phyloP scores from a whole-genome alignment of 2,888 invertebrate genomes.

The Epiblema foenella region DNA sequence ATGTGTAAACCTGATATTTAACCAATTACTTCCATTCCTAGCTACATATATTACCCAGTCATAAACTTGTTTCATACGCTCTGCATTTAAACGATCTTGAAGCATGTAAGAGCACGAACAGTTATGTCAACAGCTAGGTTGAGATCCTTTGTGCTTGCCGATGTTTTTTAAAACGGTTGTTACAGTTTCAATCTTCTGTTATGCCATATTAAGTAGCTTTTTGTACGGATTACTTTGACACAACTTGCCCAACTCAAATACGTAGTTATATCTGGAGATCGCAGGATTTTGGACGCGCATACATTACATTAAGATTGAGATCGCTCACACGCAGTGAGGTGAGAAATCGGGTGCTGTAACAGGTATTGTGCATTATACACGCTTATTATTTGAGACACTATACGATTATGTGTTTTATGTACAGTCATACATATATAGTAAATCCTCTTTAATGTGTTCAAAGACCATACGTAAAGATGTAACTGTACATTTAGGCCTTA shows the following conservation, averaged over 20 bases:
- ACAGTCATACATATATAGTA: too few species aligned
- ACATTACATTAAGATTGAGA: constrained; percentile 40
- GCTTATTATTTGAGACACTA: not conserved
- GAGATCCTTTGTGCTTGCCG: too few species aligned
- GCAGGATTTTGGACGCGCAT: constrained; percentile 37
- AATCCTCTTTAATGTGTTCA: too few species aligned
- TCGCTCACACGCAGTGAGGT: constrained; percentile 40
- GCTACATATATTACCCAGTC: not conserved
- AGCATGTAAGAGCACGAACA: constrained; percentile 25
- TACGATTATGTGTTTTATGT: not conserved
- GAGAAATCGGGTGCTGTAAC: constrained; percentile 41
- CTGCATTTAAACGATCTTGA: constrained; percentile 7
- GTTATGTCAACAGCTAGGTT: constrained; percentile 38
- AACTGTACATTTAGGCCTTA: too few species aligned
- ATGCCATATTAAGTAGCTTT: too few species aligned
- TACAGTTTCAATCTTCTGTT: too few species aligned
- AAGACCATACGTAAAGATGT: too few species aligned
- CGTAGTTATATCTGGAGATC: constrained; percentile 24
- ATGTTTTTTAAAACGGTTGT: too few species aligned
- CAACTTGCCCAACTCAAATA: too few species aligned
- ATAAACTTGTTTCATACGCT: constrained; percentile 3
- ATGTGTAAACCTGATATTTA: too few species aligned
- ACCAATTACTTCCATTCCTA: not conserved
- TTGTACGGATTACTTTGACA: too few species aligned
- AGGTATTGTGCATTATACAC: constrained; percentile 24